These are phyloP conservation scores for Formica exsecta DNA, from an alignment of 1,140 invertebrate genomes.

Conservation along the genomic window DNA sequence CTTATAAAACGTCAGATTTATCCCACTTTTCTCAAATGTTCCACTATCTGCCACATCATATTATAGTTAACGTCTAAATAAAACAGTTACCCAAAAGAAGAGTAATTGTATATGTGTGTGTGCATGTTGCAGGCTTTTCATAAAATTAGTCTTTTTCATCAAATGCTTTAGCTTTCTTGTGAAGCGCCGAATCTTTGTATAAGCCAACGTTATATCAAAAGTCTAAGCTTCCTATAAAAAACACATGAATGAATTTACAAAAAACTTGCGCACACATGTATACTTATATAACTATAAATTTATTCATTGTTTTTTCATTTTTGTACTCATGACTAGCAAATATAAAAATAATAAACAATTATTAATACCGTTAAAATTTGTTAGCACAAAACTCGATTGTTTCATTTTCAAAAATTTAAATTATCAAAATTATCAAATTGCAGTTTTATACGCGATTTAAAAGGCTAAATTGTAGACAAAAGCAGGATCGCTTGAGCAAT, in stretches of 20 bases:
- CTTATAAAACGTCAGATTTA: conserved; percentile 6
- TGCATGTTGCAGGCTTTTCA: too few species aligned
- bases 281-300: background rate
- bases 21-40: background rate
- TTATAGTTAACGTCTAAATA: background rate
- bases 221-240: too few species aligned
- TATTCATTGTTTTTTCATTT: too few species aligned
- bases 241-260: background rate
- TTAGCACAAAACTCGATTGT: background rate
- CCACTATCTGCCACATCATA: background rate
- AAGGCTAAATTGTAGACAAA: conserved; percentile 24
- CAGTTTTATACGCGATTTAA: background rate
- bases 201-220: too few species aligned
- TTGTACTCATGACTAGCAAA: background rate
- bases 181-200: too few species aligned
- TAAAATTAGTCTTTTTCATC: too few species aligned
- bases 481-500: conserved; percentile 74
- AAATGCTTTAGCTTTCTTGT: too few species aligned
- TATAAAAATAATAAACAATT: background rate
- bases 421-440: background rate
- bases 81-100: background rate
- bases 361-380: background rate
- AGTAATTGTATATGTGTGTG: too few species aligned
- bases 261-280: background rate
- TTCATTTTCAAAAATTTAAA: background rate